A percentile compares a stretch with the other conserved stretches of the same genome.
Conservation (phyloP, 2,113 vertebrate species). For the Pogonocichla stellata region DNA sequence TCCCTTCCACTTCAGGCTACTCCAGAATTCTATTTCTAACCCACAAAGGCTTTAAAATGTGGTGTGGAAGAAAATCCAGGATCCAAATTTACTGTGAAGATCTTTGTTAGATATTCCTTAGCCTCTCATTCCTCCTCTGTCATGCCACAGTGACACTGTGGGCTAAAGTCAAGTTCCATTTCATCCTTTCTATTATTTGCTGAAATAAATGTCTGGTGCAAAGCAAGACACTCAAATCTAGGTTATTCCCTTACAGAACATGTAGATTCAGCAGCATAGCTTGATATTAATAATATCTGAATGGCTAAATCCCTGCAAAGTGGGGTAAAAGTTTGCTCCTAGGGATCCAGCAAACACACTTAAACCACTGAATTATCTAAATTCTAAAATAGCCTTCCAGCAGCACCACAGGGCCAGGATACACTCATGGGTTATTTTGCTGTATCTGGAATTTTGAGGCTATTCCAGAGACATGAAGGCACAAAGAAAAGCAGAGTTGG, state of each 20-base stretch:
- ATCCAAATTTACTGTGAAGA: not conserved
- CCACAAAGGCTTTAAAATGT: not conserved
- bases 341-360: conserved; percentile 18
- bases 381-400: conserved; percentile 5
- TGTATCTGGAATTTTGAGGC: conserved; percentile 17
- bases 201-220: not conserved
- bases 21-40: not conserved
- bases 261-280: conserved; percentile 32
- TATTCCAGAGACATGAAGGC: not conserved
- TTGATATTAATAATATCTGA: conserved; percentile 38
- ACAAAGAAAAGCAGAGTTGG: conserved; percentile 11
- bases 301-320: conserved; percentile 31
- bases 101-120: not conserved
- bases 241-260: conserved; percentile 39
- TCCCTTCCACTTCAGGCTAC: not conserved
- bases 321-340: conserved; percentile 41
- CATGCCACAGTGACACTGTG: not conserved
- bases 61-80: not conserved
- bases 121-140: not conserved
- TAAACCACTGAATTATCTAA: conserved; percentile 4
- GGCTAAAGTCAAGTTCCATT: not conserved
- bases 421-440: not conserved
- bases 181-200: not conserved
- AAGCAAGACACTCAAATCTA: not conserved
- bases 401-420: not conserved